These are phyloP conservation scores for Scleropages formosus DNA, from an alignment of 2,797 vertebrate species.

Conservation along the genomic window DNA sequence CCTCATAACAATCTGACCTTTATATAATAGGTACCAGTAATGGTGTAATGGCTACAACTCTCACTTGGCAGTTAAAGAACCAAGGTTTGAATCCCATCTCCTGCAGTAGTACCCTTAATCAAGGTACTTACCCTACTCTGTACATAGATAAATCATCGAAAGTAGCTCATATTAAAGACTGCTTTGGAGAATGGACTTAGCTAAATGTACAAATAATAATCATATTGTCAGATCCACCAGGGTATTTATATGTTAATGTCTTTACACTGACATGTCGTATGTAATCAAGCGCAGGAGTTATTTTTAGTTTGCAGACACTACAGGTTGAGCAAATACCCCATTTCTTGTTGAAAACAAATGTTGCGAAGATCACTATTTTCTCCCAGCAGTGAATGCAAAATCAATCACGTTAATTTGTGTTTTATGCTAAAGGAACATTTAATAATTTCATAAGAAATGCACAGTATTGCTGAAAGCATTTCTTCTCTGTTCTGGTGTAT, in stretches of 20 bases:
- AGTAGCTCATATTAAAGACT: no score
- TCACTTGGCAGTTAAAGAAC: no score
- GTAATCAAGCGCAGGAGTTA: slow-evolving; percentile 4
- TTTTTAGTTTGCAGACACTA: slow-evolving; percentile 13
- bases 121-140: no score
- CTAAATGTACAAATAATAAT: no score
- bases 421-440: slow-evolving; percentile 4
- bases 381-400: background rate
- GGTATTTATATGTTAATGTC: no score
- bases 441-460: background rate
- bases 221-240: no score
- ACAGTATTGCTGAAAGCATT: slow-evolving; percentile 9
- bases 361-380: slow-evolving; percentile 30
- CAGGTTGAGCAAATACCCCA: slow-evolving; percentile 22
- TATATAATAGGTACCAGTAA: no score
- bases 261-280: background rate
- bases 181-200: no score
- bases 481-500: background rate
- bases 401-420: slow-evolving; percentile 19
- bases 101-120: no score
- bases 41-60: no score
- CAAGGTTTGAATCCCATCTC: no score
- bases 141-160: no score
- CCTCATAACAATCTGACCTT: background rate
- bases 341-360: slow-evolving; percentile 9